Conservation (phyloP, 2,113 vertebrate genomes). For the Lepisosteus osseus region DNA sequence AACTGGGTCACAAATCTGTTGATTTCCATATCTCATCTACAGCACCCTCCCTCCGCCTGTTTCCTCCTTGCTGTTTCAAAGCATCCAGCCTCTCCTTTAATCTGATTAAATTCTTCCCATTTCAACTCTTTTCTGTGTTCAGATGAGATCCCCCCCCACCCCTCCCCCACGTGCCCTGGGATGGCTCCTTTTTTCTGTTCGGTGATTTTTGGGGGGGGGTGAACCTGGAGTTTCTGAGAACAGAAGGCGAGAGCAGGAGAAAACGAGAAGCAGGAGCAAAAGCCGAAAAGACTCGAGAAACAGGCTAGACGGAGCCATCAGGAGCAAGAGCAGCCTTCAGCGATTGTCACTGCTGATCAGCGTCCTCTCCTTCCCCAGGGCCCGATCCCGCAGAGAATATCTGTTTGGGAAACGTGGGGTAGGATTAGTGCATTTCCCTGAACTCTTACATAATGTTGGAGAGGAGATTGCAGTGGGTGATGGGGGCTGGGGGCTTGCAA, state of each 20-base stretch:
- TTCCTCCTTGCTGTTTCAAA: background rate
- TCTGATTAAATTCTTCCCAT: slow-evolving; percentile 27
- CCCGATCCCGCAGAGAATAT: background rate
- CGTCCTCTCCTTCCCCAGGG: background rate
- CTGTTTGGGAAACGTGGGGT: background rate
- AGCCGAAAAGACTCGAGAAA: background rate
- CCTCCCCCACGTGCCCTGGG: too few relatives aligned
- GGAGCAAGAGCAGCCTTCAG: background rate
- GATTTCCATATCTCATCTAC: too few relatives aligned
- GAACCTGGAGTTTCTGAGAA: background rate
- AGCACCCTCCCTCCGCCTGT: too few relatives aligned
- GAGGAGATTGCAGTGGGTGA: background rate
- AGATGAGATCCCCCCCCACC: too few relatives aligned
- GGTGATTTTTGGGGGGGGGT: too few relatives aligned
- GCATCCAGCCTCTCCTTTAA: slow-evolving; percentile 27
- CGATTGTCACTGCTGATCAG: background rate
- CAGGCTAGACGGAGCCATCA: slow-evolving; percentile 1
- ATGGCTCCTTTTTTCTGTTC: too few relatives aligned
- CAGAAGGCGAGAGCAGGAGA: background rate
- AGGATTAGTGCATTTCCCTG: background rate
- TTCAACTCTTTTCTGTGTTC: slow-evolving; percentile 16
- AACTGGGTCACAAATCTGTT: too few relatives aligned
- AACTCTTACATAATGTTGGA: background rate
- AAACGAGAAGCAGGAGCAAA: background rate
- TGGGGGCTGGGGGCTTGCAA: background rate